A percentile compares a stretch with the other conserved stretches of the same genome.
Evolutionary conservation across 2,888 invertebrate genomes (phyloP).

Genomic region (Thecocarcelia acutangulata): DNA sequence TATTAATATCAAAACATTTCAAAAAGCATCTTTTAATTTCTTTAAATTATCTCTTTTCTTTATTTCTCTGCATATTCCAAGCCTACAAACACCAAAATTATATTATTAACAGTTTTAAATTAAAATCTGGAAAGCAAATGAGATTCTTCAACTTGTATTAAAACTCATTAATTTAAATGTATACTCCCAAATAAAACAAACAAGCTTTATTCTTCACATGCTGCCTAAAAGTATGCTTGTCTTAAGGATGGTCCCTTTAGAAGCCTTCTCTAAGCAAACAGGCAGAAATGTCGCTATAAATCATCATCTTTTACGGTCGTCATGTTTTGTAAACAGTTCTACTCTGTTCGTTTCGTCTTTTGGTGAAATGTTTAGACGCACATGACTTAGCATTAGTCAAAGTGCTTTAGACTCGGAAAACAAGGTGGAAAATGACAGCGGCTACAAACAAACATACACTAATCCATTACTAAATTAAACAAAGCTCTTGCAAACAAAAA

Average conservation of each 20-base stretch:
- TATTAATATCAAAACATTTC: no score
- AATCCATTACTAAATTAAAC: slow-evolving; percentile 81
- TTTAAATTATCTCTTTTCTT: no score
- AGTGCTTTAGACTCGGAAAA: slow-evolving; percentile 22
- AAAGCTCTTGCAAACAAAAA: slow-evolving; percentile 71
- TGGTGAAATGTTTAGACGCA: slow-evolving; percentile 54
- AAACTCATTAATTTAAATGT: slow-evolving; percentile 54
- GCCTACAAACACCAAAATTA: no score
- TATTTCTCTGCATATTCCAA: no score
- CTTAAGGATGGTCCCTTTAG: neutral
- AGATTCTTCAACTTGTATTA: neutral
- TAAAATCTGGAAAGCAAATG: no score
- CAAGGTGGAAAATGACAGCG: slow-evolving; percentile 13
- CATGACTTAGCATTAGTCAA: slow-evolving; percentile 76
- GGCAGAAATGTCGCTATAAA: slow-evolving; percentile 76
- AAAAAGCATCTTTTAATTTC: no score
- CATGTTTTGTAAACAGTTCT: slow-evolving; percentile 64
- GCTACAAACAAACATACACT: slow-evolving; percentile 70
- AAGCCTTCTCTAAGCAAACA: slow-evolving; percentile 18
- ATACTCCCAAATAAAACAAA: no score
- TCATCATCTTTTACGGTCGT: slow-evolving; percentile 72
- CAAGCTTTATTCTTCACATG: no score
- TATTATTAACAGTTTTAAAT: no score
- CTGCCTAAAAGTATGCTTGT: neutral
- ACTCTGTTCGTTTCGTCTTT: neutral